Conservation (phyloP, 2,888 invertebrate genomes). For the Mamestra brassicae region DNA sequence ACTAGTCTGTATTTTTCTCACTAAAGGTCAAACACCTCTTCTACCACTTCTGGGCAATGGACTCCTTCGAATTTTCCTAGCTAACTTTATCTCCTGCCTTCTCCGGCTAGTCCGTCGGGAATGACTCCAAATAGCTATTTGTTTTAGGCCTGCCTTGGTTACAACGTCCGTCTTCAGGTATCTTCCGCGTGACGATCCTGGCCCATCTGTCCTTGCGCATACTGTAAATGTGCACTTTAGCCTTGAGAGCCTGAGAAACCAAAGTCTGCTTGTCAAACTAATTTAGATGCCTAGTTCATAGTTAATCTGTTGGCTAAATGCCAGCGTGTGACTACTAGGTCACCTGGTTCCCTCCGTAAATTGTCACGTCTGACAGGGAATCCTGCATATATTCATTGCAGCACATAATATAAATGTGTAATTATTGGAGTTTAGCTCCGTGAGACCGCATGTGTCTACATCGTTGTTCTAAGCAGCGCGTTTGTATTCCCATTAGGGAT, state of each 20-base stretch:
- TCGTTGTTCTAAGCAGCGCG: not conserved
- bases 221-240: no score
- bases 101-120: no score
- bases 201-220: no score
- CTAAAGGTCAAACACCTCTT: not conserved
- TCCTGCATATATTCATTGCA: constrained; percentile 31
- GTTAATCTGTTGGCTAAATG: constrained; percentile 19
- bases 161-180: no score
- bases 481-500: no score
- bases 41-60: not conserved
- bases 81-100: no score
- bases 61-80: no score
- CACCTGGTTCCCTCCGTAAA: constrained; percentile 56
- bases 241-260: not conserved
- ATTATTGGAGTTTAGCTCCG: not conserved
- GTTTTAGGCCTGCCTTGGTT: no score
- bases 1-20: not conserved
- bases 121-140: no score
- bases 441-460: not conserved
- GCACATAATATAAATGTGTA: constrained; percentile 2
- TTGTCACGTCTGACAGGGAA: constrained; percentile 12
- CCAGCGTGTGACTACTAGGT: constrained; percentile 33
- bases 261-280: not conserved
- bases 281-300: constrained; percentile 21
- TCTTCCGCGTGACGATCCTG: no score